A percentile compares a stretch with the other conserved stretches of the same genome.
Conservation (phyloP, 2,797 vertebrate species). For the Pyrrhura leucotis region DNA sequence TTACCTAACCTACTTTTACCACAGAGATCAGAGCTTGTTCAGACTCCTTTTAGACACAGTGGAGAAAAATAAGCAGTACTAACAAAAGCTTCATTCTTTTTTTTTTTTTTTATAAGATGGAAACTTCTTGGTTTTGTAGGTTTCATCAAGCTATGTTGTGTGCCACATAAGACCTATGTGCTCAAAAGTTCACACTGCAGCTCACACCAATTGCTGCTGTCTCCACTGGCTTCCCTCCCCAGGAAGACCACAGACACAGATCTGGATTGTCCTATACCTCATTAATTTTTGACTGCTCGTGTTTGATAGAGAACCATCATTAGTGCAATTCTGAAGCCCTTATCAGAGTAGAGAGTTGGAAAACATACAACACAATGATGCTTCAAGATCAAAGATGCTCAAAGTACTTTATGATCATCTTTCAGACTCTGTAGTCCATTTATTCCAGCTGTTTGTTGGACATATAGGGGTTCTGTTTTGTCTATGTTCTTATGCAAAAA, state of each 20-base stretch:
- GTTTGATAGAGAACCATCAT: background rate
- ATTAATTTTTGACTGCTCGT: background rate
- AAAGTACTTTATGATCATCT: background rate
- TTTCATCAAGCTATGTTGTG: accelerated
- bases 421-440: background rate
- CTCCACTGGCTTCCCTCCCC: background rate
- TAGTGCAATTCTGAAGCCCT: background rate
- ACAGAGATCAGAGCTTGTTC: background rate
- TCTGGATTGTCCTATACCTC: background rate
- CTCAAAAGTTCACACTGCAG: background rate
- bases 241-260: background rate
- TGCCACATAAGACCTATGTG: background rate
- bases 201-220: background rate
- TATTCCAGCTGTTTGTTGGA: background rate
- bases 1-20: background rate
- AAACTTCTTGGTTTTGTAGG: background rate
- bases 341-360: background rate
- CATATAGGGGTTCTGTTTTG: background rate
- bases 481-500: background rate
- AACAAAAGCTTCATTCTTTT: background rate
- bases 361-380: background rate
- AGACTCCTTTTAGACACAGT: accelerated
- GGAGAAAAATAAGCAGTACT: background rate
- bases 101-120: background rate
- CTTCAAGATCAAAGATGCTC: background rate